These are phyloP conservation scores for Etheostoma perlongum DNA, from an alignment of 2,797 vertebrate genomes.

Conservation along the genomic window DNA sequence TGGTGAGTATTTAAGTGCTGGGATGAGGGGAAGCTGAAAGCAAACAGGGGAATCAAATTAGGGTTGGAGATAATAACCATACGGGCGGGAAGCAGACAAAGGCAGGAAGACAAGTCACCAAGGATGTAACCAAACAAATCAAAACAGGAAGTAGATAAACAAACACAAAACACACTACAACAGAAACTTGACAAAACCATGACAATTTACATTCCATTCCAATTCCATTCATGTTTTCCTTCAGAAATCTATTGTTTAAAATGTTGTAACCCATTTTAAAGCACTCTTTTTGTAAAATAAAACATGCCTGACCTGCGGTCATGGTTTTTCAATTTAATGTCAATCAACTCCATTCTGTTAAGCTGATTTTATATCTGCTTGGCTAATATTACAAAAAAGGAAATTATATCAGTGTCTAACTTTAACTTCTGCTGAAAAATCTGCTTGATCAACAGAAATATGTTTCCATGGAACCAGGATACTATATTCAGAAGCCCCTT, in stretches of 20 bases:
- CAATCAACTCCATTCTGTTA: not conserved
- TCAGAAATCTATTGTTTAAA: not conserved
- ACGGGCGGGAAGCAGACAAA: too few relatives aligned
- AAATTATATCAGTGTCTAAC: not conserved
- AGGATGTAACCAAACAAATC: too few relatives aligned
- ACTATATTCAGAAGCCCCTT: conserved; percentile 14
- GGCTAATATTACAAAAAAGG: not conserved
- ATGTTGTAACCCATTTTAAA: not conserved
- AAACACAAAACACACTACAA: too few relatives aligned
- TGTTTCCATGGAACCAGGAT: not conserved
- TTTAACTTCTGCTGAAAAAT: not conserved
- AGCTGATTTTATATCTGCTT: not conserved
- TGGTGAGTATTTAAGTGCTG: too few relatives aligned
- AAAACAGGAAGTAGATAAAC: too few relatives aligned
- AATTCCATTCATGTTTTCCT: too few relatives aligned
- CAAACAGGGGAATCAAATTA: too few relatives aligned
- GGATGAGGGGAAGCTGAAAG: too few relatives aligned
- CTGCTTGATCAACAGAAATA: not conserved
- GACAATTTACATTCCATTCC: too few relatives aligned
- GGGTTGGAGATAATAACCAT: too few relatives aligned
- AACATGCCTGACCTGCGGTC: not conserved
- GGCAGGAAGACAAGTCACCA: too few relatives aligned
- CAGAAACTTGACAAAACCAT: too few relatives aligned
- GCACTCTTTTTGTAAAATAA: not conserved
- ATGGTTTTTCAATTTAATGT: not conserved